Base-by-base conservation (phyloP, 1,140 invertebrate genomes). In the Pseudomyrmex concolor region DNA sequence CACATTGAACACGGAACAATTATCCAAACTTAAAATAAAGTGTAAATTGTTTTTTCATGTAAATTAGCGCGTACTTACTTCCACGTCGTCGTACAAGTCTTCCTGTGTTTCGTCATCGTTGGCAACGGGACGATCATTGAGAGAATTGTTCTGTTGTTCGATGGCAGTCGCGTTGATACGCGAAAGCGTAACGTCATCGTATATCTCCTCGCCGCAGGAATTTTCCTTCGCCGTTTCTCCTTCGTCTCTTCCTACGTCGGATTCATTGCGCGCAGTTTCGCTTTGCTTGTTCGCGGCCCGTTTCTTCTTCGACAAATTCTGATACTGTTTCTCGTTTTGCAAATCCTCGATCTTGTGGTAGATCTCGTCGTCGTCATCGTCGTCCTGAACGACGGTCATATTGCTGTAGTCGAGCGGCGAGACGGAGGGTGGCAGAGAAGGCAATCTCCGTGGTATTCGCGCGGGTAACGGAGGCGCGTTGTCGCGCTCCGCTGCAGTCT, bases 311-410 rank as follows among this genome's bases (percentile, higher is more conserved):
- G 77, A 48, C 17, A 67, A 72, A 84, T 93, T 93, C 34, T 91
- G 90, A 82, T 93, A 93, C 15, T 72, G 81, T 10, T n/a, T 71
- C 1, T 84, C 83, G 2, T 90, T 85, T 4, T 70, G 77, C 13
- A 93, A 67, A 15, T 94, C 93, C 63, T 94, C 93, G 7, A 94
- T 94, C 62, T 87, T 91, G 12, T 94, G 90, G 73, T 94, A 94
- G 70, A 94, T 91, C 12, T 92, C 91, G 17, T 94, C 93, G 9
- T 93, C 91, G 2, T 94, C 91, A 13, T 93, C 91, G 17, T 57
- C 71, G 8, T 85, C 86, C 2, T 91, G 87, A 0, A 84, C 59
- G 0, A 85, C 82, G 84, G 82, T 45, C 80, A 34, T 34, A 5
- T 34, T 34, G 34, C 34, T 86, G 5, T 81, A 86, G 0, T 85